phyloP scores from a whole-genome alignment of 37 sponge, comb jelly and placozoan genomes.

The Geodia barretti region DNA sequence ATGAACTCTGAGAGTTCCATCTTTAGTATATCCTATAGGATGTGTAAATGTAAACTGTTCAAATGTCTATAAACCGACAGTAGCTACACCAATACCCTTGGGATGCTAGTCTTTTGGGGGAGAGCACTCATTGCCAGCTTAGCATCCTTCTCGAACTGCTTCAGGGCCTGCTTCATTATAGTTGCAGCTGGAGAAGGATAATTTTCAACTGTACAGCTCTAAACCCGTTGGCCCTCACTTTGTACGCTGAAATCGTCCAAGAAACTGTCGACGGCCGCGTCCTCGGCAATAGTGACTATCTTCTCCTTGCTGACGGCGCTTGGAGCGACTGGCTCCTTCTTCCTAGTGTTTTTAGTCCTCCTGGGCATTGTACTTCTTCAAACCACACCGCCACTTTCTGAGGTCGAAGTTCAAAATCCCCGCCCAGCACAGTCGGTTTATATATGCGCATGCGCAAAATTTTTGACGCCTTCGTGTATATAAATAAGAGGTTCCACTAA shows the following conservation, averaged over 20 bases:
- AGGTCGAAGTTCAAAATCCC: too few relatives aligned
- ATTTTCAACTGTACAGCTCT: background rate
- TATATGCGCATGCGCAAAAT: too few relatives aligned
- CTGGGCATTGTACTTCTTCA: conserved; percentile 14
- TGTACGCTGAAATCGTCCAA: conserved; percentile 13
- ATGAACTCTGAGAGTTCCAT: conserved; percentile 2
- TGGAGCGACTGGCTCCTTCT: background rate
- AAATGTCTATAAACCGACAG: background rate
- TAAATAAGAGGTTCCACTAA: too few relatives aligned
- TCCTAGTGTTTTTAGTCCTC: conserved; percentile 3
- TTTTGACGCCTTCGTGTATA: too few relatives aligned
- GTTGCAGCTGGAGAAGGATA: conserved; percentile 8
- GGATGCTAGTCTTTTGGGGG: conserved; percentile 14
- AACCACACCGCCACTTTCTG: background rate
- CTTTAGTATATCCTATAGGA: background rate
- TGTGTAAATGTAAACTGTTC: background rate
- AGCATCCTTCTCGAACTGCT: conserved; percentile 23
- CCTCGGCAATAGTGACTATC: background rate
- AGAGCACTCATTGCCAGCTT: conserved; percentile 6
- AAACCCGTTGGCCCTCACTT: background rate
- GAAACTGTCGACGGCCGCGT: background rate
- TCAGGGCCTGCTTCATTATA: background rate
- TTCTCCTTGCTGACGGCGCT: background rate
- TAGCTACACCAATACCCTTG: background rate
- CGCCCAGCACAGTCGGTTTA: background rate